Evolutionary conservation across 2,797 vertebrate species (phyloP).

Genomic region (Enteromius mattozi): DNA sequence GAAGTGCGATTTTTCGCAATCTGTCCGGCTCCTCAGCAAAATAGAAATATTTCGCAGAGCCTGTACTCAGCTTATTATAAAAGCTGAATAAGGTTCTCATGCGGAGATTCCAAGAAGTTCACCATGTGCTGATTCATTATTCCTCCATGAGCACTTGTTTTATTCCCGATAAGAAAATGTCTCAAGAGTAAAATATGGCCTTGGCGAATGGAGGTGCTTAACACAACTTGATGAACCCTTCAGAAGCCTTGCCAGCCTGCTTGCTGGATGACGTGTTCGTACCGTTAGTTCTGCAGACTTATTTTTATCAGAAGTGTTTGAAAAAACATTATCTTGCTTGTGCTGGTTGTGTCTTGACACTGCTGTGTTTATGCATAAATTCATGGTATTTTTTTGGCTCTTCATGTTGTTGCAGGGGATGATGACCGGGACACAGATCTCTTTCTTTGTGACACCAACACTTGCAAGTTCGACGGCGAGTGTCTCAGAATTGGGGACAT

Average conservation of each 20-base stretch:
- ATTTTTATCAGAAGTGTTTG: constrained; percentile 29
- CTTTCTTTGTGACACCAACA: constrained; percentile 98
- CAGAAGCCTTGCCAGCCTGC: constrained; percentile 8
- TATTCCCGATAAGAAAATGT: constrained; percentile 18
- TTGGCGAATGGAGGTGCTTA: constrained; percentile 13
- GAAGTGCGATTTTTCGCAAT: constrained; percentile 19
- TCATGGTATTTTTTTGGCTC: constrained; percentile 62
- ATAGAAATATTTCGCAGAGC: constrained; percentile 4
- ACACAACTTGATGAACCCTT: constrained; percentile 17
- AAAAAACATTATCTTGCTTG: constrained; percentile 6
- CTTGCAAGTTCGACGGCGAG: constrained; percentile 98
- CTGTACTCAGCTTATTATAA: constrained; percentile 20
- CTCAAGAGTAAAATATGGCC: constrained; percentile 31
- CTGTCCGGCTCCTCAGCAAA: constrained; percentile 43
- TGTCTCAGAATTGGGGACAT: constrained; percentile 98
- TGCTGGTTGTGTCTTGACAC: not conserved
- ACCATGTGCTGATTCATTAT: constrained; percentile 27
- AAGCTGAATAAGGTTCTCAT: constrained; percentile 37
- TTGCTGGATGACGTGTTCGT: constrained; percentile 13
- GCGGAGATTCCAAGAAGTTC: not conserved
- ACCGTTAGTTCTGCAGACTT: constrained; percentile 39
- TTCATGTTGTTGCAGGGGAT: constrained; percentile 83
- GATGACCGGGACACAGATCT: constrained; percentile 99
- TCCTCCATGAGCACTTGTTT: constrained; percentile 22
- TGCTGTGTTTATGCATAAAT: constrained; percentile 8